Evolutionary conservation across 2,797 vertebrate species (phyloP).

Genomic region (Adelosebastes latens): DNA sequence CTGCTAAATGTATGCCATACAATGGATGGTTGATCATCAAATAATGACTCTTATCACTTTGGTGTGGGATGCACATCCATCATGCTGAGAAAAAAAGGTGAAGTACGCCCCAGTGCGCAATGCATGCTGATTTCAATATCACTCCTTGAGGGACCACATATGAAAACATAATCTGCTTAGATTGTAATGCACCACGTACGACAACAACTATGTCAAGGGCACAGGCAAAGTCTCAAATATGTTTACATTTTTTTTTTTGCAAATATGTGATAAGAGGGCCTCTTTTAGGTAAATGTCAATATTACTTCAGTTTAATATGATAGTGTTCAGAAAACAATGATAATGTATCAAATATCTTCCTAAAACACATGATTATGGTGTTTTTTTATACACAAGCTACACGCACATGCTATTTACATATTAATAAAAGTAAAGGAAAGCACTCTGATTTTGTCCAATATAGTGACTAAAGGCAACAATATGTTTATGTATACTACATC

Average conservation of each 20-base stretch:
- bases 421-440: constrained; percentile 24
- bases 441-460: background rate
- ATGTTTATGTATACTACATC: background rate
- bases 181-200: constrained; percentile 50
- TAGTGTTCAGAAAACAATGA: constrained; percentile 2
- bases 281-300: constrained; percentile 43
- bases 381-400: background rate
- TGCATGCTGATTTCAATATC: constrained; percentile 76
- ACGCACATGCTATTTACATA: constrained; percentile 10
- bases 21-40: constrained; percentile 82
- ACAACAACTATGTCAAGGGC: constrained; percentile 70
- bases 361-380: background rate
- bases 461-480: background rate
- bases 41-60: constrained; percentile 81
- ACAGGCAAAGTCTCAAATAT: constrained; percentile 48
- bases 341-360: constrained; percentile 3
- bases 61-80: constrained; percentile 75
- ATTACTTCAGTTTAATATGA: constrained; percentile 1
- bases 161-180: constrained; percentile 74
- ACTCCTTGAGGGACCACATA: constrained; percentile 66
- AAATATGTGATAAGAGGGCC: constrained; percentile 45
- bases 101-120: constrained; percentile 59
- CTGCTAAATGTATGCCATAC: constrained; percentile 61
- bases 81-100: constrained; percentile 74
- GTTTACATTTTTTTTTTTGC: constrained; percentile 54